These are phyloP conservation scores for Agrotis segetum DNA, from an alignment of 2,888 invertebrate species.

Conservation along the genomic window DNA sequence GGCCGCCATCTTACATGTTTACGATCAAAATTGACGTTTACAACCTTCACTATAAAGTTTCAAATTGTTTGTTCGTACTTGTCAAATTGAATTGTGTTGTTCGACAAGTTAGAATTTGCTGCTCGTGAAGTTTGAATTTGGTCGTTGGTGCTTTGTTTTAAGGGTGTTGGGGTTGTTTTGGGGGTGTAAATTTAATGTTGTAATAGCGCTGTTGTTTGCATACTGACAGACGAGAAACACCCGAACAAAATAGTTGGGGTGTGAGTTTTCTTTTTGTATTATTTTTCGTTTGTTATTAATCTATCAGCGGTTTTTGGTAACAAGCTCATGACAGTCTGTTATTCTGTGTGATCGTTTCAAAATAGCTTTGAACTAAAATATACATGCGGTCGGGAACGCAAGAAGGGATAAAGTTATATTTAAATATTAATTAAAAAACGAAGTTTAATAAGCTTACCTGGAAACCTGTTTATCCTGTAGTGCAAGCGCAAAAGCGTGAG, in stretches of 20 bases:
- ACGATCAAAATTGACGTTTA: constrained; percentile 63
- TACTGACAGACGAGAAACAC: constrained; percentile 84
- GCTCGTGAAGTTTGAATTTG: constrained; percentile 66
- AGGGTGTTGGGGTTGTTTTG: constrained; percentile 55
- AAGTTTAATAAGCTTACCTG: constrained; percentile 27
- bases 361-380: constrained; percentile 18
- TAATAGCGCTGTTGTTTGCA: constrained; percentile 75
- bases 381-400: background rate
- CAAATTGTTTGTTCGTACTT: constrained; percentile 68
- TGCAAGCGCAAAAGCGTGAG: constrained; percentile 28
- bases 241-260: constrained; percentile 77
- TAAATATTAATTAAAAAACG: constrained; percentile 36
- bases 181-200: constrained; percentile 60
- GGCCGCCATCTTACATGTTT: constrained; percentile 70
- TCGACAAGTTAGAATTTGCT: constrained; percentile 65
- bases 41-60: constrained; percentile 68
- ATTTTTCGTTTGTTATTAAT: constrained; percentile 76
- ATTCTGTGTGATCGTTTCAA: constrained; percentile 47
- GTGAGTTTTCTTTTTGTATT: constrained; percentile 69
- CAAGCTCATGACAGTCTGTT: constrained; percentile 64
- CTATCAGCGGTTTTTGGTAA: constrained; percentile 66
- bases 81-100: constrained; percentile 67
- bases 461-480: constrained; percentile 35
- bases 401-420: background rate
- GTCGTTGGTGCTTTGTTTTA: constrained; percentile 59